A percentile compares a stretch with the other conserved stretches of the same genome.
phyloP scores from a whole-genome alignment of 2,797 vertebrate species.

The Limnodromus scolopaceus region DNA sequence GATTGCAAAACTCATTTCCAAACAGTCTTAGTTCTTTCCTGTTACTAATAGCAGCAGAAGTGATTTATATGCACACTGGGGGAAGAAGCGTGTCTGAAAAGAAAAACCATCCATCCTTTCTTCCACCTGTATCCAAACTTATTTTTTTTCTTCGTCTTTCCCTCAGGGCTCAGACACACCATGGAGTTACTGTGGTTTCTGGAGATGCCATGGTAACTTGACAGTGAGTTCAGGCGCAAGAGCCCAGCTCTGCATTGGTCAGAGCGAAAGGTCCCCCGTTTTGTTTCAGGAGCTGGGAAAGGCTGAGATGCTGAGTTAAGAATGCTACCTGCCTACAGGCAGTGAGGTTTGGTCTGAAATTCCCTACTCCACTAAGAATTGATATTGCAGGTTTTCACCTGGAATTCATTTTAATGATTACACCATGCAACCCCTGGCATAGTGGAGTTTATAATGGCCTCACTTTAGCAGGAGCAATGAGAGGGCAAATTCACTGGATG shows the following conservation, averaged over 20 bases:
- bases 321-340: neutral
- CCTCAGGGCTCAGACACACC: neutral
- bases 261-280: neutral
- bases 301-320: neutral
- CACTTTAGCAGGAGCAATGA: neutral
- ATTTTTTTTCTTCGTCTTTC: neutral
- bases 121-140: slow-evolving; percentile 10
- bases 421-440: neutral
- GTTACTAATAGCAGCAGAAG: slow-evolving; percentile 32
- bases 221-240: neutral
- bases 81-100: neutral
- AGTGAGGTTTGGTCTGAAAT: neutral
- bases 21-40: slow-evolving; percentile 19
- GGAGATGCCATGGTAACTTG: neutral
- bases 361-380: neutral
- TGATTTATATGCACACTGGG: neutral
- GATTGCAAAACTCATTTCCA: slow-evolving; percentile 47
- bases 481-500: neutral
- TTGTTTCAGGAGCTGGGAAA: neutral
- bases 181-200: neutral
- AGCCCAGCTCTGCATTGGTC: neutral
- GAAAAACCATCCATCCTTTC: neutral
- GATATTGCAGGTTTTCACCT: neutral
- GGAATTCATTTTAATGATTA: slow-evolving; percentile 36
- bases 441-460: neutral